phyloP scores from a whole-genome alignment of 2,113 vertebrate species.

The Zapornia atra region DNA sequence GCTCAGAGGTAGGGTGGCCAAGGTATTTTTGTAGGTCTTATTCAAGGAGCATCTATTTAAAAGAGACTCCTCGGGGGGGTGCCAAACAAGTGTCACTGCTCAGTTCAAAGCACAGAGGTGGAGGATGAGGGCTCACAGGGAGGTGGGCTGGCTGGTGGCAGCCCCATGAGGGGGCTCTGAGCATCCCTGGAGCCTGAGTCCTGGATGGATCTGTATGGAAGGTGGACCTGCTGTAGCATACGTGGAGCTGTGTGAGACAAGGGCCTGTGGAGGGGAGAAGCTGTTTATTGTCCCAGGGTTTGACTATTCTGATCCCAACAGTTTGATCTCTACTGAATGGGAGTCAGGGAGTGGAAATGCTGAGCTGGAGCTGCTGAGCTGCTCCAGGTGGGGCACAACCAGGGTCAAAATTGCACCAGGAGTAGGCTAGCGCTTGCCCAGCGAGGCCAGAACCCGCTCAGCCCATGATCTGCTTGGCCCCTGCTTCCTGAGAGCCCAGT shows the following conservation, averaged over 20 bases:
- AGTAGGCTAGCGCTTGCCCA: background rate
- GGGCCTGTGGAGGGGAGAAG: background rate
- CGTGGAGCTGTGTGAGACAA: background rate
- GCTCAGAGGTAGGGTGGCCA: background rate
- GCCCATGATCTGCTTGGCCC: no score
- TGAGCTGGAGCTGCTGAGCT: background rate
- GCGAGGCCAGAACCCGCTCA: background rate
- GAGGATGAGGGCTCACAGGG: accelerated
- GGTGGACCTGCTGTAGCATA: accelerated
- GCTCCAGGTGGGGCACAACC: background rate
- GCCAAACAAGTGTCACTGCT: background rate
- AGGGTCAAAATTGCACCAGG: accelerated
- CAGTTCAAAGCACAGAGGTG: background rate
- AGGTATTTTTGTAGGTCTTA: conserved; percentile 22
- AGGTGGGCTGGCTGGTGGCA: accelerated
- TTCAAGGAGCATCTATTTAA: conserved; percentile 31
- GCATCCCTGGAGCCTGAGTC: accelerated
- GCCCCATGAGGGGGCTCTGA: background rate
- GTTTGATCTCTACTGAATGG: background rate
- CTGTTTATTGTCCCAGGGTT: background rate
- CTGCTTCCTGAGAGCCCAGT: background rate
- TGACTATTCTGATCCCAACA: background rate
- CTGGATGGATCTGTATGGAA: accelerated
- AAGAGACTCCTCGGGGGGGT: background rate
- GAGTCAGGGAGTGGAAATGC: accelerated